A percentile compares a stretch with the other conserved stretches of the same genome.
Conservation (phyloP, 2,113 vertebrate species). For the Scalopus aquaticus region DNA sequence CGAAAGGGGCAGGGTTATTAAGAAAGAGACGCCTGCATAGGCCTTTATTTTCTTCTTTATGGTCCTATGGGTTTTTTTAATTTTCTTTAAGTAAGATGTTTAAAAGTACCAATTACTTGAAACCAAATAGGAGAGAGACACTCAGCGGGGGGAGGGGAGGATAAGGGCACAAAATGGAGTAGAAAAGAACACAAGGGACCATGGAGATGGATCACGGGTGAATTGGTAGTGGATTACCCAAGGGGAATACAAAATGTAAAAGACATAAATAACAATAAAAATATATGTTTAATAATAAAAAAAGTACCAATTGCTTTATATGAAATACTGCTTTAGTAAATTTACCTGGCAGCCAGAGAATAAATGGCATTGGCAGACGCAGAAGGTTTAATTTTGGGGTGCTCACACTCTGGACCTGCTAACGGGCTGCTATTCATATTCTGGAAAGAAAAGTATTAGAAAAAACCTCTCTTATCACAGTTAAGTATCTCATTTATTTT, state of each 20-base stretch:
- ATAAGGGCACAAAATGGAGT: no score
- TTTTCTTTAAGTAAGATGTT: background rate
- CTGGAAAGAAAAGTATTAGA: constrained; percentile 83
- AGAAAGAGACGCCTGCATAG: no score
- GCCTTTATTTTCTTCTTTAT: background rate
- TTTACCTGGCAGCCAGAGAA: constrained; percentile 92
- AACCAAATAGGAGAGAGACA: no score
- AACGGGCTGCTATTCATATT: constrained; percentile 81
- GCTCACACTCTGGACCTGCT: constrained; percentile 89
- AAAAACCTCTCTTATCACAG: background rate
- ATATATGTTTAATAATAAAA: no score
- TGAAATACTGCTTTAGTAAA: background rate
- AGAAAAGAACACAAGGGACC: no score
- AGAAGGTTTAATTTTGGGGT: constrained; percentile 96
- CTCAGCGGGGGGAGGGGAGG: no score
- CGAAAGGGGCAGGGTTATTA: no score
- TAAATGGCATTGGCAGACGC: constrained; percentile 96
- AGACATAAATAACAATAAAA: no score
- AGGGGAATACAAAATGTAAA: no score
- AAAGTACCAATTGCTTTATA: background rate
- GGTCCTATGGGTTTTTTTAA: background rate
- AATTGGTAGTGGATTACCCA: no score
- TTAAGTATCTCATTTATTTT: background rate
- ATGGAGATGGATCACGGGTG: no score
- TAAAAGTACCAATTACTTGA: no score